These are phyloP conservation scores for Chloromyia formosa DNA, from an alignment of 2,888 invertebrate genomes.

Conservation along the genomic window DNA sequence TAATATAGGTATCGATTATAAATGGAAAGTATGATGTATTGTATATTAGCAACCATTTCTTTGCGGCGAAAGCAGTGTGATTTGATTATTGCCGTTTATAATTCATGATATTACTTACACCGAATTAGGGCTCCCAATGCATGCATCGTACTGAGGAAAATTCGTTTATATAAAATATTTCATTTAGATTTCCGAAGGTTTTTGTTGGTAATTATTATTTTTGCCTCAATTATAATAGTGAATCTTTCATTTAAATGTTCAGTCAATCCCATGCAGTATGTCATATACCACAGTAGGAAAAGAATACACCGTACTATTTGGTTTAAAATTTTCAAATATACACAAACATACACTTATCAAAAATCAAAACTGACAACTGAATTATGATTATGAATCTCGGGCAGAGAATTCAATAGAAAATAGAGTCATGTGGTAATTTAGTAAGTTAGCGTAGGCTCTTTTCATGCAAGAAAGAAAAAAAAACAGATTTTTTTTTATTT, in stretches of 20 bases:
- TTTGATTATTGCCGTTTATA: not conserved
- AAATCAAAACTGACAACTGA: constrained; percentile 29
- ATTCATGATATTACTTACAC: constrained; percentile 77
- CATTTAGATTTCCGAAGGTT: constrained; percentile 1
- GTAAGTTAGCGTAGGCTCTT: constrained; percentile 37
- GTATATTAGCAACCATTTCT: too few relatives aligned
- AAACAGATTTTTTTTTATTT: not conserved
- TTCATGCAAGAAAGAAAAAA: constrained; percentile 39
- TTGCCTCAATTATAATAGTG: constrained; percentile 16
- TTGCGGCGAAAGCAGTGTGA: constrained; percentile 21
- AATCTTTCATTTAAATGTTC: constrained; percentile 39
- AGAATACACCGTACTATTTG: not conserved
- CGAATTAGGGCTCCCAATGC: constrained; percentile 87
- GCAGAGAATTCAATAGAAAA: constrained; percentile 39
- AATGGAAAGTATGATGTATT: too few relatives aligned
- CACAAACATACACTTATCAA: constrained; percentile 12
- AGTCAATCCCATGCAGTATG: constrained; percentile 14
- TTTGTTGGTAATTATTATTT: constrained; percentile 1
- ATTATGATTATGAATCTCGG: constrained; percentile 6
- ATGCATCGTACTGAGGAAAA: constrained; percentile 78
- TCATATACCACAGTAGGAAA: too few relatives aligned
- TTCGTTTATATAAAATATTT: constrained; percentile 34
- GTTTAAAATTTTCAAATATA: not conserved
- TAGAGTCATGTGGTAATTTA: constrained; percentile 35
- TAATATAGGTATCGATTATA: too few relatives aligned